Evolutionary conservation across 2,113 vertebrate genomes (phyloP), one percentile per base, ranked within the genome.

Genomic region (Anhinga rufa): DNA sequence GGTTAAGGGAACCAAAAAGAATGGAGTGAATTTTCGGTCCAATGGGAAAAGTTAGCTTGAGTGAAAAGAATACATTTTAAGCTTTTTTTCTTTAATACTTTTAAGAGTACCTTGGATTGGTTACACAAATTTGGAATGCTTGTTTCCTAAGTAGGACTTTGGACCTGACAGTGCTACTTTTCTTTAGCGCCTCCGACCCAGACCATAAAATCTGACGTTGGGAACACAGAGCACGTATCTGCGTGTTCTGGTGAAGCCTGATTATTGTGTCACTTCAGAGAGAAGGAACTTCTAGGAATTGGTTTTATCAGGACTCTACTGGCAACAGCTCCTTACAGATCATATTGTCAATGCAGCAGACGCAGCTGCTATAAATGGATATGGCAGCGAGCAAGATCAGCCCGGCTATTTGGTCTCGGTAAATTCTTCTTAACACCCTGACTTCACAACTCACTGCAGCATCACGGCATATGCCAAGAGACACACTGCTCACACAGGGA

Each of bases 271-370:
- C 70, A 32, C 75, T 94, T 92, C 34, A 64, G 70, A 88, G 61
- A 82, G 76, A 70, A 94, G 75, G 89, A 88, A 90, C 76, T 95
- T 91, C 92, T 86, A 83, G 54, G 94, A 95, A 97, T 22, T 52
- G 79, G 84, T 83, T 97, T 96, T 96, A 97, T 97, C 95, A 90
- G 90, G 93, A 95, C 90, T 92, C 54, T 72, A 70, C 95, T 93
- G 95, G 96, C 88, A 93, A 72, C 94, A 96, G 86, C 69, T 97
- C 95, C 94, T 97, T 97, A 97, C 95, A 97, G 97, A 97, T 97
- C 97, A 97, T 94, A 75, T 87, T 95, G 95, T 96, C 97, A 96
- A 46, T 38, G 90, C 69, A 92, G 93, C 91, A 95, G 85, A 48
- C 10, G 4, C 78, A 57, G 82, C 94, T 93, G 90, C 95, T 94